Evolutionary conservation across 2,113 vertebrate species (phyloP).

Genomic region (Seriola dumerili): DNA sequence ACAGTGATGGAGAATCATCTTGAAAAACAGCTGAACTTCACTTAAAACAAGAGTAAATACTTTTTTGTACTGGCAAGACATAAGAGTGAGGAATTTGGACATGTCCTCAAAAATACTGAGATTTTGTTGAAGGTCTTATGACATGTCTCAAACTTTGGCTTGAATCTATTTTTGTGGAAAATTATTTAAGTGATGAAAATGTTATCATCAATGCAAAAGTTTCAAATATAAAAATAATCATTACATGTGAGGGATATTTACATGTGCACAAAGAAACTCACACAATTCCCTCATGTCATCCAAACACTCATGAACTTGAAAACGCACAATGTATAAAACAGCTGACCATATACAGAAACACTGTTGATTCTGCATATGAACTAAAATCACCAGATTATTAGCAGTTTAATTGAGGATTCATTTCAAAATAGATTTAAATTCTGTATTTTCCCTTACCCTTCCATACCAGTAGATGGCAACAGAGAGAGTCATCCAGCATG

Average conservation of each 20-base stretch:
- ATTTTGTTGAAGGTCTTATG: background rate
- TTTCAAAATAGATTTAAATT: background rate
- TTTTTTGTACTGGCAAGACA: background rate
- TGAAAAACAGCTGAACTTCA: background rate
- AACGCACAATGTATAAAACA: background rate
- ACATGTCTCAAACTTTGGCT: background rate
- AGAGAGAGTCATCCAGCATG: constrained; percentile 32
- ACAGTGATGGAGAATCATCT: background rate
- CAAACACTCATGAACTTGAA: constrained; percentile 3
- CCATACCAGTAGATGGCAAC: constrained; percentile 70
- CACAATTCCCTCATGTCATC: background rate
- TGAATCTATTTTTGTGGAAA: background rate
- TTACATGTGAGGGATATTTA: background rate
- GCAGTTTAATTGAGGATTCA: background rate
- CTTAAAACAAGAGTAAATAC: background rate
- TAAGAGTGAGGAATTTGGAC: background rate
- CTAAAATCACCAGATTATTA: background rate
- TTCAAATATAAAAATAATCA: constrained; percentile 4
- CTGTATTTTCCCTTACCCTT: background rate
- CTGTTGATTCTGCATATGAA: background rate
- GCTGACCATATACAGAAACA: constrained; percentile 1
- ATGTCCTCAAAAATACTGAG: background rate
- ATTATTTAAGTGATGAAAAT: background rate
- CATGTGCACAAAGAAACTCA: background rate
- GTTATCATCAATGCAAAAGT: background rate